These are phyloP conservation scores for Cylindroiulus punctatus DNA, from an alignment of 2,888 invertebrate genomes.

Conservation along the genomic window DNA sequence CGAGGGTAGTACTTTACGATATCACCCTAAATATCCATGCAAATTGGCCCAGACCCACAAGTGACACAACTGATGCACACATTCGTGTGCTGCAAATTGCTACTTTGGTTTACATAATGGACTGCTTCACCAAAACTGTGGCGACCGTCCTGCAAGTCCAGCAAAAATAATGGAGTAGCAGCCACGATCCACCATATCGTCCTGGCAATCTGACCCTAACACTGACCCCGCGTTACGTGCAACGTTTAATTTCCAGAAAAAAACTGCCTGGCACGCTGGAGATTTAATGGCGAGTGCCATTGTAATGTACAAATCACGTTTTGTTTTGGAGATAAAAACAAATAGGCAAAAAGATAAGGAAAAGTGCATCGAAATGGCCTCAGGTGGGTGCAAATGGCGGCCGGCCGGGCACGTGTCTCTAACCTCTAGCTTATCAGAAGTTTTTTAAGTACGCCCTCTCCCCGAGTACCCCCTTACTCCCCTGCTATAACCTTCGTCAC, in stretches of 20 bases:
- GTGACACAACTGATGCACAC: background rate
- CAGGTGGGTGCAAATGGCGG: conserved; percentile 48
- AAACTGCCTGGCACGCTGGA: background rate
- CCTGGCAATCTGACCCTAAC: background rate
- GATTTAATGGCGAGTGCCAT: conserved; percentile 44
- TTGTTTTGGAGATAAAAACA: conserved; percentile 38
- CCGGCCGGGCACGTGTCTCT: conserved; percentile 41
- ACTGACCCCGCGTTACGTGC: conserved; percentile 21
- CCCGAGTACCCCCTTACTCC: conserved; percentile 49
- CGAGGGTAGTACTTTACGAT: no score
- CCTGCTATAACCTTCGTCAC: conserved; percentile 43
- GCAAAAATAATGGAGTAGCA: conserved; percentile 35
- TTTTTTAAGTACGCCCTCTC: conserved; percentile 14
- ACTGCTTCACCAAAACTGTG: background rate
- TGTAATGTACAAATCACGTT: conserved; percentile 52
- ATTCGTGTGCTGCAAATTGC: background rate
- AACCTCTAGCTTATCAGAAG: conserved; percentile 40
- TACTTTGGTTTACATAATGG: conserved; percentile 18
- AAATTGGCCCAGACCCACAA: background rate
- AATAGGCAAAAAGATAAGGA: conserved; percentile 43
- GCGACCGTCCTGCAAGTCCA: background rate
- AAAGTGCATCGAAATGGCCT: conserved; percentile 50
- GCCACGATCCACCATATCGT: conserved; percentile 19
- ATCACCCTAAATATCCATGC: no score
- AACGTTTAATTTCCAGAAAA: background rate